Base-by-base conservation (phyloP, 2,888 invertebrate genomes). In the Leistus spinibarbis region DNA sequence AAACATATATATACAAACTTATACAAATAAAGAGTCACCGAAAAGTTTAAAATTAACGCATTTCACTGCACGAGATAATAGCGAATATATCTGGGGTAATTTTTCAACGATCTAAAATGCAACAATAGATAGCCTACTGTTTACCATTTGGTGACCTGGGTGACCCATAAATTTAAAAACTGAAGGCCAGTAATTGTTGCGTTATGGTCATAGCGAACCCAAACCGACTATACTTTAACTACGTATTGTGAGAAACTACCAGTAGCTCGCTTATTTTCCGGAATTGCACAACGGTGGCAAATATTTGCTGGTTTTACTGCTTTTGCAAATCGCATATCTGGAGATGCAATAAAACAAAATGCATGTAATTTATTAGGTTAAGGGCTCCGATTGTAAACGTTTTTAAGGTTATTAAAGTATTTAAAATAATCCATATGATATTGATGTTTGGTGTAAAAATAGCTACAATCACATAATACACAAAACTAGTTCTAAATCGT, bases 101-200 rank as follows among this genome's bases (percentile, higher is more conserved):
- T 71, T 71, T 71, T 71, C 71, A 71, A 71, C 71, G 63, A 71
- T 71, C 54, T 64, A 63, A n/a, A 63, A 22, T 64, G 23, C 24
- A 64, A 71, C 71, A 71, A 71, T 71, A 23, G 71, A 16, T 16
- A 10, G 17, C 60, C 60, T 60, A 69, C 54, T 71, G 71, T 71
- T 71, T 71, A 71, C 71, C 71, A 54, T 57, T n/a, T 56, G 24
- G 63, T 71, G 71, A 71, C 71, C 71, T 64, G 62, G 71, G 62
- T 71, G 71, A 71, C 71, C 71, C 71, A 71, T 71, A 71, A 71
- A 71, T 71, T 71, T 71, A 63, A 64, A 64, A 64, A 71, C 71
- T 71, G 71, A 71, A 71, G 71, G 71, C 64, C 54, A 17, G 63
- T 63, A 70, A 71, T 64, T 64, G 71, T 71, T 54, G 64, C 60